Evolutionary conservation across 2,888 invertebrate genomes (phyloP).

Genomic region (Drosophila aldrichi): DNA sequence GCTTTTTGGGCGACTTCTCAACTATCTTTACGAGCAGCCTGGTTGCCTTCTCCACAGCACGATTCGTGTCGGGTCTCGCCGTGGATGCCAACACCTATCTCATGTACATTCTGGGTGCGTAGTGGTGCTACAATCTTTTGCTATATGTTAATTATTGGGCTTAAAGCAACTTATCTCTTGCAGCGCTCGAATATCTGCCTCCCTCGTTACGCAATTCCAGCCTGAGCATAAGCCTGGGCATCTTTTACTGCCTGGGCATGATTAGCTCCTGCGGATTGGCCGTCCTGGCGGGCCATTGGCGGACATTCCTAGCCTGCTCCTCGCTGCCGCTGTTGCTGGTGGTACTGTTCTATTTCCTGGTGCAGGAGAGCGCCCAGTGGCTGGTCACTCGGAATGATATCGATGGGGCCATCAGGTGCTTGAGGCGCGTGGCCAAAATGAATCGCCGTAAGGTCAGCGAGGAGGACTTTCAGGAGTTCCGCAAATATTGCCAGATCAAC

Average conservation of each 20-base stretch:
- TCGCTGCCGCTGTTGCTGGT: conserved; percentile 86
- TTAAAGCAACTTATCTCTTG: conserved; percentile 19
- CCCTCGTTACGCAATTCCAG: conserved; percentile 86
- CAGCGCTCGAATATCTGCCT: conserved; percentile 87
- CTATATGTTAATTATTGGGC: background rate
- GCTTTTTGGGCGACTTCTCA: conserved; percentile 86
- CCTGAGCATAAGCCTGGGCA: conserved; percentile 86
- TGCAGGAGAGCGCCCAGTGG: conserved; percentile 88
- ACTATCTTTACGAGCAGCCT: conserved; percentile 86
- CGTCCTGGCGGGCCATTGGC: conserved; percentile 85
- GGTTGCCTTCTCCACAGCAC: conserved; percentile 85
- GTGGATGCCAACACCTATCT: conserved; percentile 87
- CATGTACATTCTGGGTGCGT: conserved; percentile 87
- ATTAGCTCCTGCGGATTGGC: conserved; percentile 86
- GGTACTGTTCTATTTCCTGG: conserved; percentile 85
- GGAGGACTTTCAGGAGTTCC: conserved; percentile 72
- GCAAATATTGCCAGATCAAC: conserved; percentile 69
- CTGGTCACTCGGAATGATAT: conserved; percentile 86
- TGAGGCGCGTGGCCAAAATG: conserved; percentile 86
- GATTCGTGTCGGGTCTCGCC: conserved; percentile 88
- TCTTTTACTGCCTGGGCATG: conserved; percentile 87
- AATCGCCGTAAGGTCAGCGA: conserved; percentile 85
- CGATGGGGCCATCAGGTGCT: conserved; percentile 86
- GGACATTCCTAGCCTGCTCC: conserved; percentile 85
- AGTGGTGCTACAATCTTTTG: background rate